These are phyloP conservation scores for Isotomurus palustris DNA, from an alignment of 2,888 invertebrate species.

Conservation along the genomic window DNA sequence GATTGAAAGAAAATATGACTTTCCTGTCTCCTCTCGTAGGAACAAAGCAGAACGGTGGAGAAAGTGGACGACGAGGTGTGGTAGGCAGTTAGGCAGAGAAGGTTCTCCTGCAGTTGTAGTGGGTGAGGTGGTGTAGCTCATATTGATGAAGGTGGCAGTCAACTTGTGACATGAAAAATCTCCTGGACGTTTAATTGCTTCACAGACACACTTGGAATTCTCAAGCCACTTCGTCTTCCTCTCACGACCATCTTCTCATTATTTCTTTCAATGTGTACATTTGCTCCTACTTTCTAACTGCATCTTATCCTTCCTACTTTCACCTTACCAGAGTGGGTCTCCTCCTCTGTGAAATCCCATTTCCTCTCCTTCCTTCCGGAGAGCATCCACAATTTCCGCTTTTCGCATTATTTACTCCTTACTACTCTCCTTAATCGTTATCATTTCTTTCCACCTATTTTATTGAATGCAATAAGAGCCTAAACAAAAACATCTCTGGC, in stretches of 20 bases:
- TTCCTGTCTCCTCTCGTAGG: slow-evolving; percentile 19
- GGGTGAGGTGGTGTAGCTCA: slow-evolving; percentile 42
- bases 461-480: no score
- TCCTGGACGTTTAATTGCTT: slow-evolving; percentile 47
- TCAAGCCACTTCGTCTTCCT: slow-evolving; percentile 31
- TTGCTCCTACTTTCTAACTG: slow-evolving; percentile 5
- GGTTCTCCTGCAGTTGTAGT: background rate
- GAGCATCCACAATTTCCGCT: background rate
- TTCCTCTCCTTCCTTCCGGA: slow-evolving; percentile 4
- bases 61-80: slow-evolving; percentile 11
- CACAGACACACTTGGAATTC: slow-evolving; percentile 46
- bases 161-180: slow-evolving; percentile 45
- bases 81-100: background rate
- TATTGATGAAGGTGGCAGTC: slow-evolving; percentile 45
- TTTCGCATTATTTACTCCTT: slow-evolving; percentile 8
- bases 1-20: slow-evolving; percentile 48
- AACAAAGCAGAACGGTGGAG: background rate
- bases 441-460: no score
- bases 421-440: no score
- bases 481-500: no score
- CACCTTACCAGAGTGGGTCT: no score
- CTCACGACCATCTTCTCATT: slow-evolving; percentile 10
- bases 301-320: no score
- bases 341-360: background rate
- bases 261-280: slow-evolving; percentile 6